Conservation (phyloP, 2,797 vertebrate species). For the Tamandua tetradactyla region DNA sequence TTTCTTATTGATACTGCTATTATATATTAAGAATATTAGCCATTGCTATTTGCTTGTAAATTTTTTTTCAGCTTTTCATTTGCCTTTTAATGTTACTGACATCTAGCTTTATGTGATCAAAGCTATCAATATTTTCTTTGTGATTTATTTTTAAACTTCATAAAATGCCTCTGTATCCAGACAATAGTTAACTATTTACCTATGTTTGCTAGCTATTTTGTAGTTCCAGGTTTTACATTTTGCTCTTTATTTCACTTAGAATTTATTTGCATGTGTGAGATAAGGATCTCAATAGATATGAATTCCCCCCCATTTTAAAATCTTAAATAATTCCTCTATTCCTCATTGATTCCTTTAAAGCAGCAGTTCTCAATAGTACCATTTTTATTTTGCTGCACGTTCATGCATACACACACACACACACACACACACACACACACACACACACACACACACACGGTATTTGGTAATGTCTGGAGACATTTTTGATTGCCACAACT, state of each 20-base stretch:
- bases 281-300: background rate
- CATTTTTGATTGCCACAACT: background rate
- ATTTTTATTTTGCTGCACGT: background rate
- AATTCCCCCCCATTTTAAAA: background rate
- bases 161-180: background rate
- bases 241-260: background rate
- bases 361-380: background rate
- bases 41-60: background rate
- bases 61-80: slow-evolving; percentile 14
- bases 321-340: background rate
- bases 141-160: background rate
- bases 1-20: background rate
- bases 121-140: background rate
- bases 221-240: background rate
- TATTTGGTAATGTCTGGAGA: background rate
- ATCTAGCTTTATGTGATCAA: background rate
- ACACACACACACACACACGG: no score
- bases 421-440: no score
- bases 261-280: background rate
- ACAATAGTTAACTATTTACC: background rate
- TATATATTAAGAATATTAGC: background rate
- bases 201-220: background rate
- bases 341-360: background rate
- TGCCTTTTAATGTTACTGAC: background rate
- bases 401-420: no score